Conservation (phyloP, 92 coral and sea anemone species). For the Phymanthus crucifer region DNA sequence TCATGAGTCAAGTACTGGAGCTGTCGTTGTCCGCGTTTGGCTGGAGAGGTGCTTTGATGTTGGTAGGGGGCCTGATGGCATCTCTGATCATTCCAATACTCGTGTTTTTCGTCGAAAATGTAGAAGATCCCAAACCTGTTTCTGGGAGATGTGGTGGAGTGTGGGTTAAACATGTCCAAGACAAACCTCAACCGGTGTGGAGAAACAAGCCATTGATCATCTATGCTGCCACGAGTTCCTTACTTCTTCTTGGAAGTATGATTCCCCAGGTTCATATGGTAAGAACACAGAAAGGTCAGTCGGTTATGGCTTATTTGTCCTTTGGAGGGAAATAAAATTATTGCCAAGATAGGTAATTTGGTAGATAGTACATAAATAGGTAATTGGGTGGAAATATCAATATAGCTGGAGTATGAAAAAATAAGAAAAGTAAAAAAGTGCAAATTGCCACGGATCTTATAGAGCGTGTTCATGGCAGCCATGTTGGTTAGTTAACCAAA, state of each 20-base stretch:
- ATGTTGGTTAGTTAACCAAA: no score
- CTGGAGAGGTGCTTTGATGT: slow-evolving; percentile 49
- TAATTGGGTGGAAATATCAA: no score
- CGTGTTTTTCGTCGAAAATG: slow-evolving; percentile 8
- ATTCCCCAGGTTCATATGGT: slow-evolving; percentile 18
- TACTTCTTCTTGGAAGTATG: background rate
- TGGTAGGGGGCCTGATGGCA: slow-evolving; percentile 15
- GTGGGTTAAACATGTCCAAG: background rate
- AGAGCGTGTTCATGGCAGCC: no score
- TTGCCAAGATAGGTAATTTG: no score
- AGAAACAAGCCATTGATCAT: background rate
- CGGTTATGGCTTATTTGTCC: no score
- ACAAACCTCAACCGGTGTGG: background rate
- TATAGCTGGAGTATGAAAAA: no score
- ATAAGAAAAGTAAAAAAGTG: no score
- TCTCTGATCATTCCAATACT: background rate
- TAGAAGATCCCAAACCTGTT: background rate
- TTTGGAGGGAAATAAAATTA: no score
- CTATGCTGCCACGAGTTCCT: background rate
- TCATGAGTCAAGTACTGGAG: slow-evolving; percentile 44
- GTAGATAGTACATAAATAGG: no score
- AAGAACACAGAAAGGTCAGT: background rate
- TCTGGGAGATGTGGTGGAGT: slow-evolving; percentile 2
- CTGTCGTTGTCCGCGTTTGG: slow-evolving; percentile 28
- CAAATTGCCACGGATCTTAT: no score